Evolutionary conservation across 1,140 invertebrate species (phyloP), one percentile per base, ranked within the genome.

Genomic region (Campoletis sonorensis): DNA sequence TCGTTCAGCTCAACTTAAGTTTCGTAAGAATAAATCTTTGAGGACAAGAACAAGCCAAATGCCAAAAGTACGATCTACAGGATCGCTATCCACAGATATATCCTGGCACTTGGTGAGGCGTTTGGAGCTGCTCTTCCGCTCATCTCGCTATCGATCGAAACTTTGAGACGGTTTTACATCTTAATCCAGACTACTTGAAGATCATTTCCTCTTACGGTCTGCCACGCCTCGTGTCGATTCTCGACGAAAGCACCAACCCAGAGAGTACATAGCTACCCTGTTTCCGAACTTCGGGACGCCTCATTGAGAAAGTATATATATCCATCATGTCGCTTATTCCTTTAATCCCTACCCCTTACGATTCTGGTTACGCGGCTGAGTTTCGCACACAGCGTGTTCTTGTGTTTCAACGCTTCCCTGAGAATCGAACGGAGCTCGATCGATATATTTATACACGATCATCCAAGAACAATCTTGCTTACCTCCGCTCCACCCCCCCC

Each of bases 151-250:
- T 73, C 37, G 10, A 49, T 15, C 21, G 21, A 49, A 73, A 73
- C 71, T 73, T 73, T 37, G 13, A n/a, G 0, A 40, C 8, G 40
- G n/a, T 40, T 49, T 73, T 40, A 49, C 40, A 40, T 49, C 71
- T 73, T 73, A 73, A 73, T 73, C 71, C 71, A 49, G 71, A 73
- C 2, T 73, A 51, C 40, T 73, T 27, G 37, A 13, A 73, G 21
- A n/a, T 49, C 71, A 10, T 40, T 49, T 15, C n/a, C 71, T 73
- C 40, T 73, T 8, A n/a, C 54, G 18, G 4, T n/a, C 21, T 73
- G 11, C 40, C 15, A 40, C 71, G 71, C 71, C 33, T 18, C 11
- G 23, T 26, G 64, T 68, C 64, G 64, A 68, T 26, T 71, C 61
- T 7, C 61, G 23, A 21, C 16, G 71, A 73, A 73, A 73, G 40